These are phyloP conservation scores for Apostichopus japonicus DNA, from an alignment of 35 echinoderm and acorn worm genomes.

Conservation along the genomic window DNA sequence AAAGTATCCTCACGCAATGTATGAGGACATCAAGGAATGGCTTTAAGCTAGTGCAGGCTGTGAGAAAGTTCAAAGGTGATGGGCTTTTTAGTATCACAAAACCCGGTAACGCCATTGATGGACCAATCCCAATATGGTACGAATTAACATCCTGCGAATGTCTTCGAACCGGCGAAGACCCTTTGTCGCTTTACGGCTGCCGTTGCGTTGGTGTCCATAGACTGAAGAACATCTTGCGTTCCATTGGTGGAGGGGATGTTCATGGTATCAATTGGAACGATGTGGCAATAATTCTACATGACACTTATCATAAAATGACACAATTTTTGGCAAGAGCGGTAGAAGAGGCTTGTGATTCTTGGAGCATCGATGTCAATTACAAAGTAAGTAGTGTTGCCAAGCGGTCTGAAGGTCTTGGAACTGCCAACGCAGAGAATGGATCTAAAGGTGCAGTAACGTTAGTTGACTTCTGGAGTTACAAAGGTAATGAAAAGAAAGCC, in stretches of 20 bases:
- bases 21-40: slow-evolving; percentile 43
- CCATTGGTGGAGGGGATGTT: neutral
- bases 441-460: neutral
- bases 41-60: slow-evolving; percentile 16
- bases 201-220: neutral
- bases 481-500: slow-evolving; percentile 51
- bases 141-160: slow-evolving; percentile 14
- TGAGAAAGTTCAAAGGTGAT: slow-evolving; percentile 47
- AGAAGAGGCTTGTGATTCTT: slow-evolving; percentile 6
- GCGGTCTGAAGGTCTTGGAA: neutral
- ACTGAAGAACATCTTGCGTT: neutral
- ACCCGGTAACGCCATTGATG: slow-evolving; percentile 18
- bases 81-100: neutral
- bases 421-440: neutral
- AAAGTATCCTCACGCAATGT: neutral
- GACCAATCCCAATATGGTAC: slow-evolving; percentile 1
- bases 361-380: neutral
- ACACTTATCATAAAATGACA: slow-evolving; percentile 27
- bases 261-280: slow-evolving; percentile 9
- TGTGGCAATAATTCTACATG: slow-evolving; percentile 28
- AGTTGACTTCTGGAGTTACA: slow-evolving; percentile 56
- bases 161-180: neutral
- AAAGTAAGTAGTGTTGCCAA: slow-evolving; percentile 27
- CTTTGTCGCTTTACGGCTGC: neutral
- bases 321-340: neutral